Evolutionary conservation across 2,113 vertebrate species (phyloP).

Genomic region (Saguinus imperator): DNA sequence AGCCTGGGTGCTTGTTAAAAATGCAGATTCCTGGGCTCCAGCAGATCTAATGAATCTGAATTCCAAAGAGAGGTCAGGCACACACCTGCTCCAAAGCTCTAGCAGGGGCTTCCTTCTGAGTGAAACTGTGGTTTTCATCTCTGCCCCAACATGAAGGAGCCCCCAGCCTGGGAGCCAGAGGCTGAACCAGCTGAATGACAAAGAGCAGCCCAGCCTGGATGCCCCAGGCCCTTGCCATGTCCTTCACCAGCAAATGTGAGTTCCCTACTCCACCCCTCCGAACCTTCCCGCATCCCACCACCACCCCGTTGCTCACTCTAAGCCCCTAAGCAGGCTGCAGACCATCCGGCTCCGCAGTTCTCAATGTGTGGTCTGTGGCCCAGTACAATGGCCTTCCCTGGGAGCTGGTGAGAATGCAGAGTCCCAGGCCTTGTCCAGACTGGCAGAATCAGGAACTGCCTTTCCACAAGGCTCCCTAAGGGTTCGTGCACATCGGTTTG

Average conservation of each 20-base stretch:
- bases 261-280: not conserved
- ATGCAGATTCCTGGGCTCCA: not conserved
- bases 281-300: not conserved
- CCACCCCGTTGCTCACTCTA: no score
- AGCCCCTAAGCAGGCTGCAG: not conserved
- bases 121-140: not conserved
- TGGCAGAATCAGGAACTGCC: not conserved
- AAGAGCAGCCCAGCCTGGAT: not conserved
- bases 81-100: not conserved
- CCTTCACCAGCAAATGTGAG: not conserved
- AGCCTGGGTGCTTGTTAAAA: not conserved
- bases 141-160: not conserved
- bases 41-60: not conserved
- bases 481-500: fast-evolving
- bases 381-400: not conserved
- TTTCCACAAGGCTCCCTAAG: no score
- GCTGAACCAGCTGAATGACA: not conserved
- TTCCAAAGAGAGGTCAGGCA: not conserved
- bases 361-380: not conserved
- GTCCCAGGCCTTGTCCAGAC: not conserved
- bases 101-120: not conserved
- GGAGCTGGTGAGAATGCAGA: not conserved
- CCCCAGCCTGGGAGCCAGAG: not conserved
- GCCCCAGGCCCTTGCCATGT: no score
- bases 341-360: not conserved